Evolutionary conservation across 2,113 vertebrate genomes (phyloP).

Genomic region (Numida meleagris): DNA sequence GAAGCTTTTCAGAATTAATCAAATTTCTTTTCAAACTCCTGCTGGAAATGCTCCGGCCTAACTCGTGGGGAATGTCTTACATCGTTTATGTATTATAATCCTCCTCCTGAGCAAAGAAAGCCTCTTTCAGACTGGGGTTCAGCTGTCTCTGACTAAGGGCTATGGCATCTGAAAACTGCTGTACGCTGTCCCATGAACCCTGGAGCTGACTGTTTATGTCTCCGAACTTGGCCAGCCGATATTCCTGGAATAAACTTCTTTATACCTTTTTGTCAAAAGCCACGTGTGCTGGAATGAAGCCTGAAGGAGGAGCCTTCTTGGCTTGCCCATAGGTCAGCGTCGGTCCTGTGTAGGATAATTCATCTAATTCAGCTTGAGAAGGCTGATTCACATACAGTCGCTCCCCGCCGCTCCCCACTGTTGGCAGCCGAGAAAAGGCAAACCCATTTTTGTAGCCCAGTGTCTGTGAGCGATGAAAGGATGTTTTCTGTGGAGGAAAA

Average conservation of each 20-base stretch:
- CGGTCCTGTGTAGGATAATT: conserved; percentile 71
- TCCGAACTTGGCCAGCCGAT: neutral
- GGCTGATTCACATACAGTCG: conserved; percentile 81
- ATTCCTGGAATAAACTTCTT: conserved; percentile 47
- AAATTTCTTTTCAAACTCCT: conserved; percentile 20
- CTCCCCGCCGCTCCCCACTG: conserved; percentile 81
- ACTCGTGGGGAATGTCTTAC: conserved; percentile 57
- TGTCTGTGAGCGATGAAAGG: conserved; percentile 88
- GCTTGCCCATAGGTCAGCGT: conserved; percentile 71
- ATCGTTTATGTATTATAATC: conserved; percentile 56
- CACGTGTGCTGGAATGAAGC: conserved; percentile 87
- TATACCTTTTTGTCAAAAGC: conserved; percentile 95
- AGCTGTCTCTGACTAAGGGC: conserved; percentile 75
- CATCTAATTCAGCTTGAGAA: conserved; percentile 78
- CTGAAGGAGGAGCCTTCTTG: conserved; percentile 46
- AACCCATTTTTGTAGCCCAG: conserved; percentile 87
- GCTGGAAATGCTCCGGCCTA: conserved; percentile 48
- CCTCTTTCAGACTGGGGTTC: conserved; percentile 66
- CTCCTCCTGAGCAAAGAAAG: conserved; percentile 69
- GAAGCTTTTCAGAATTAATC: conserved; percentile 28
- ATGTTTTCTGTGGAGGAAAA: conserved; percentile 83
- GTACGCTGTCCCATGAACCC: conserved; percentile 46
- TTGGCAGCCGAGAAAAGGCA: conserved; percentile 78
- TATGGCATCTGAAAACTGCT: conserved; percentile 72
- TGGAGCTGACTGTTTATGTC: conserved; percentile 58